Evolutionary conservation across 2,888 invertebrate genomes (phyloP).

Genomic region (Lepidonotus clava): DNA sequence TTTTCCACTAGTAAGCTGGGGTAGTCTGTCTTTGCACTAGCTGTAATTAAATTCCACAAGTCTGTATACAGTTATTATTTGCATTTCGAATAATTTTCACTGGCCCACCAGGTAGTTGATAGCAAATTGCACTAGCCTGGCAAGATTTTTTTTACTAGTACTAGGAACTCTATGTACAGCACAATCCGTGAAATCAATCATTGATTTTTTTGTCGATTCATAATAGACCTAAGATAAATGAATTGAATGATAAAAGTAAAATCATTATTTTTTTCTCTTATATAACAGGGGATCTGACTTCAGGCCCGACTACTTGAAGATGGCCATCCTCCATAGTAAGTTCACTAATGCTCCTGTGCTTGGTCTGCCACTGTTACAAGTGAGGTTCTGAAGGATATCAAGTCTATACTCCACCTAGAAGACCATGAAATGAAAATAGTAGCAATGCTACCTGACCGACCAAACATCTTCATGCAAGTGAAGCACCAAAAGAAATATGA

Average conservation of each 20-base stretch:
- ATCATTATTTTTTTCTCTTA: too few species aligned
- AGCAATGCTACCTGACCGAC: neutral
- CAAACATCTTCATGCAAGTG: neutral
- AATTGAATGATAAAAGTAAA: neutral
- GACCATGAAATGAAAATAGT: too few species aligned
- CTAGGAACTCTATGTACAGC: neutral
- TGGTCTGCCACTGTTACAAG: too few species aligned
- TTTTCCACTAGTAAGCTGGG: too few species aligned
- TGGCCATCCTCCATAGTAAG: neutral
- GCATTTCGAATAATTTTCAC: too few species aligned
- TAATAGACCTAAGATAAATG: neutral
- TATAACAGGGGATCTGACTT: too few species aligned
- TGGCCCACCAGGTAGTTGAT: too few species aligned
- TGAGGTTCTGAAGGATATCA: too few species aligned
- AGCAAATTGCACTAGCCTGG: neutral
- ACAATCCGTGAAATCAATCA: neutral
- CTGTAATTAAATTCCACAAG: too few species aligned
- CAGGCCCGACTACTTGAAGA: neutral
- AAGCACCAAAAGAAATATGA: neutral
- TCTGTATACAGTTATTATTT: too few species aligned
- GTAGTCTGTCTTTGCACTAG: too few species aligned
- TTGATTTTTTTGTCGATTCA: neutral
- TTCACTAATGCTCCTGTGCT: neutral
- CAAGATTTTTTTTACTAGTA: neutral
- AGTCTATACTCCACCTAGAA: too few species aligned